phyloP scores from a whole-genome alignment of 2,797 vertebrate species.

The Periparus ater region DNA sequence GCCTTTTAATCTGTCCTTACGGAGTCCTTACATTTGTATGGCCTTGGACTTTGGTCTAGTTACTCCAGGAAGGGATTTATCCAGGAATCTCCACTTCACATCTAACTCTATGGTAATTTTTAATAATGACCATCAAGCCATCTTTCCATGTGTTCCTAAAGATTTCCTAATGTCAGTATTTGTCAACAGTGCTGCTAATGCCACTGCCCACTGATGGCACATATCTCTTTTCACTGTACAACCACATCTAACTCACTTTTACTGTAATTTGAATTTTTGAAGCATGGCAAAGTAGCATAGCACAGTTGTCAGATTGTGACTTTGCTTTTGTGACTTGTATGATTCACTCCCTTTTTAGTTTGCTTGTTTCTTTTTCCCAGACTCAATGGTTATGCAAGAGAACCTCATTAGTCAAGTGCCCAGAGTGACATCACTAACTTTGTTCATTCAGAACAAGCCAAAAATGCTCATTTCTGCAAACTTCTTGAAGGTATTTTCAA shows the following conservation, averaged over 20 bases:
- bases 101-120: neutral
- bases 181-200: neutral
- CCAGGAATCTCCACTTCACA: neutral
- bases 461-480: neutral
- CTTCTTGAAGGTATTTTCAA: neutral
- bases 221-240: neutral
- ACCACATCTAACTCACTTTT: neutral
- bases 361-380: neutral
- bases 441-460: neutral
- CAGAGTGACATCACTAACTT: neutral
- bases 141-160: neutral
- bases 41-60: neutral
- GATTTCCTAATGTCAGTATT: neutral
- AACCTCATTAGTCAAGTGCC: neutral
- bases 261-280: neutral
- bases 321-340: neutral
- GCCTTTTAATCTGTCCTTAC: neutral
- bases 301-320: fast-evolving
- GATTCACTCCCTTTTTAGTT: neutral
- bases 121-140: neutral
- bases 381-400: neutral
- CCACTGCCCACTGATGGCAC: neutral
- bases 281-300: neutral
- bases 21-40: neutral
- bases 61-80: neutral